Percentiles rank a stretch among this genome's conserved stretches.
phyloP scores from a whole-genome alignment of 2,888 invertebrate genomes.

The Dromius quadrimaculatus region DNA sequence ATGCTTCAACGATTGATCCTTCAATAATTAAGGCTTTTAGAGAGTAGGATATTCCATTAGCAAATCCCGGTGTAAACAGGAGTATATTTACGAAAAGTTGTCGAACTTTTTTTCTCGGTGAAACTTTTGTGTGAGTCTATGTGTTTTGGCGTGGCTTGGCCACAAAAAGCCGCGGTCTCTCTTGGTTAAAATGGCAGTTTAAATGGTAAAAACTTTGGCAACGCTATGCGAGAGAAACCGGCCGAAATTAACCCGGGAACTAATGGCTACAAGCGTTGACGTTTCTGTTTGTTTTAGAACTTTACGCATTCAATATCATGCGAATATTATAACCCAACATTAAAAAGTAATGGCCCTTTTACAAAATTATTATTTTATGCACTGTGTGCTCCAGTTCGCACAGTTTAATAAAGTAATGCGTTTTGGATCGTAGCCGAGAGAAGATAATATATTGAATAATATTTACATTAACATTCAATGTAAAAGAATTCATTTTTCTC shows the following conservation, averaged over 20 bases:
- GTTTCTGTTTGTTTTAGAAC: constrained; percentile 10
- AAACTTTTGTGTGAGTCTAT: constrained; percentile 4
- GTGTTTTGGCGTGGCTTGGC: constrained; percentile 23
- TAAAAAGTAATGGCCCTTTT: not conserved
- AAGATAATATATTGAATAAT: not conserved
- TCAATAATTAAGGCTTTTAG: not conserved
- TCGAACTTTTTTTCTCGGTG: constrained; percentile 20
- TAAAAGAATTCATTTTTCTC: not conserved
- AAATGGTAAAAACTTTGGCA: constrained; percentile 50
- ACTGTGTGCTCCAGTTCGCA: too few species aligned
- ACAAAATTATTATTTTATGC: not conserved
- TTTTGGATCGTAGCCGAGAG: too few species aligned
- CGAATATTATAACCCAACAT: not conserved
- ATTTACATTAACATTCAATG: not conserved
- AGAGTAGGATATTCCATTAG: not conserved
- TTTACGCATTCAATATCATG: constrained; percentile 22
- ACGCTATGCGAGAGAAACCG: constrained; percentile 37
- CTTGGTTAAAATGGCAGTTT: constrained; percentile 48
- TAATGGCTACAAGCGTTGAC: constrained; percentile 36
- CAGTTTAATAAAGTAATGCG: too few species aligned
- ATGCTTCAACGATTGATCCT: too few species aligned
- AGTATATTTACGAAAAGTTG: constrained; percentile 1
- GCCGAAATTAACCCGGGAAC: constrained; percentile 47
- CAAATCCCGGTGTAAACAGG: not conserved
- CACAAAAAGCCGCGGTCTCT: constrained; percentile 21